Evolutionary conservation across 2,888 invertebrate genomes (phyloP), one percentile per base, ranked within the genome.

Genomic region (Lymantria dispar): DNA sequence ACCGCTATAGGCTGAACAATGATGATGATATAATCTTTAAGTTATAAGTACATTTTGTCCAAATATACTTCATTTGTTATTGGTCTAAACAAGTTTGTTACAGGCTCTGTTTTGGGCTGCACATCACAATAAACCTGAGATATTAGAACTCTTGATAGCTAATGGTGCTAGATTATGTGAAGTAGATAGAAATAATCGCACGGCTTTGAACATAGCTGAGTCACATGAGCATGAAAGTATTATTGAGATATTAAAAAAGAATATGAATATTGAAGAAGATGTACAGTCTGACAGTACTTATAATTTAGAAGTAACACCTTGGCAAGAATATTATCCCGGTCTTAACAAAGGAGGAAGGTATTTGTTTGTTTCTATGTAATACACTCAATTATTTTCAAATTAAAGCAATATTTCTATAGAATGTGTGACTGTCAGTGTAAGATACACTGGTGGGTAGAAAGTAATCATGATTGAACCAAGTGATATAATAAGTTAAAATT

Each of bases 61-160:
- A 22, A 22, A 22, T 22, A 22, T 5, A 22, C 22, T 22, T 22
- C 5, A 22, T 22, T 22, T 22, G 22, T 22, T 22, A 22, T 22
- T 22, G 5, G 5, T 22, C 3, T 22, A 22, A 3, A 5, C 22
- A 22, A 3, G 5, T 10, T 10, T 33, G 8, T 33, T 33, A 42
- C 80, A 94, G 94, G 94, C 93, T 42, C 67, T 94, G 45, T 94
- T 94, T 76, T 94, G 94, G 92, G 94, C 94, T 45, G 92, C 91
- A 9, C 86, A 91, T 61, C 87, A 88, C 60, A 94, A 94, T 64
- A 87, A 92, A 62, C 72, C 83, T 12, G 90, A 93, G 50, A 85
- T 93, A 49, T 82, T 93, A 13, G 83, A 92, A 72, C 70, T 92
- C 58, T 83, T 95, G 0, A 78, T 94, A 47, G 75, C 88, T 13